Evolutionary conservation across 2,797 vertebrate species (phyloP).

Genomic region (Amblyopsis hoosieri): DNA sequence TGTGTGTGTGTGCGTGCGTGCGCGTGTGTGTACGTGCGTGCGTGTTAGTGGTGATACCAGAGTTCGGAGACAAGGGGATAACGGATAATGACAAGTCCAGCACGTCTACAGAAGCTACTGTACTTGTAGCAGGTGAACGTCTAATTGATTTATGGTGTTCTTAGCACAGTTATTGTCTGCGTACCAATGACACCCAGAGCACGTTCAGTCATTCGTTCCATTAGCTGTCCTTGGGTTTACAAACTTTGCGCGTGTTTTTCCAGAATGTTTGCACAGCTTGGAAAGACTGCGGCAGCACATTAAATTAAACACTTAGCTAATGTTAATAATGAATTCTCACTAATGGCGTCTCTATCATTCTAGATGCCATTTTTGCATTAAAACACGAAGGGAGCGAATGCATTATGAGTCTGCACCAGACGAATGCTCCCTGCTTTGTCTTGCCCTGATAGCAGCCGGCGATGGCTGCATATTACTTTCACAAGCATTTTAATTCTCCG

Average conservation of each 20-base stretch:
- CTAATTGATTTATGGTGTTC: slow-evolving; percentile 35
- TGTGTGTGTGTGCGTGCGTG: slow-evolving; percentile 16
- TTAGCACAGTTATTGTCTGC: slow-evolving; percentile 4
- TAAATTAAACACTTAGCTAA: neutral
- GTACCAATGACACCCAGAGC: neutral
- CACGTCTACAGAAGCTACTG: no score
- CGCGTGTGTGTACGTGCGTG: neutral
- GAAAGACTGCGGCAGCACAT: neutral
- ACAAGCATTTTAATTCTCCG: neutral
- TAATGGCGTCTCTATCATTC: no score
- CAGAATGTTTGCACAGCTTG: neutral
- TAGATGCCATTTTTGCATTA: no score
- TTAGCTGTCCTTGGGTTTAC: neutral
- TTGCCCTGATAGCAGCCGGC: neutral
- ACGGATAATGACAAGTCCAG: no score
- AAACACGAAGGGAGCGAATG: neutral
- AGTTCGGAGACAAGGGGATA: no score
- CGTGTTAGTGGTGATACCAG: no score
- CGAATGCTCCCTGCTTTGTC: no score
- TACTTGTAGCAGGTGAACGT: slow-evolving; percentile 2
- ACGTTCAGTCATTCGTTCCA: slow-evolving; percentile 1
- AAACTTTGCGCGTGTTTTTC: neutral
- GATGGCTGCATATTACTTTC: neutral
- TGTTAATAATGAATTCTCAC: neutral
- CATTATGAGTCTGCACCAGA: neutral